Evolutionary conservation across 2,888 invertebrate species (phyloP).

Genomic region (Epistrophella euchroma): DNA sequence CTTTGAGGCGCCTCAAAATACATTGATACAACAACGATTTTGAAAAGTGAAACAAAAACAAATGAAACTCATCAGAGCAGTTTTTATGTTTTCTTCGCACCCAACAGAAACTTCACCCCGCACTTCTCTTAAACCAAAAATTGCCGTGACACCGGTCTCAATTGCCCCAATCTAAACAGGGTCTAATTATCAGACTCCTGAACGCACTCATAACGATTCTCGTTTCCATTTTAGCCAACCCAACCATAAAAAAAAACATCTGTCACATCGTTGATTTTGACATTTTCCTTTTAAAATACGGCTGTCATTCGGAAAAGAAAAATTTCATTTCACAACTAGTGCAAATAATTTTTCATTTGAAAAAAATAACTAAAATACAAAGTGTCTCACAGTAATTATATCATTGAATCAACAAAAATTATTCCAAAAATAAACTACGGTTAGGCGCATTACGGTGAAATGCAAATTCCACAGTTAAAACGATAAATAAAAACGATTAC

Average conservation of each 20-base stretch:
- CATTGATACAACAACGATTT: too few relatives aligned
- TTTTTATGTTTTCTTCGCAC: too few relatives aligned
- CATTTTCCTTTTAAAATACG: conserved; percentile 16
- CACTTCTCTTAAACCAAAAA: too few relatives aligned
- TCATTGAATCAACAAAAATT: conserved; percentile 24
- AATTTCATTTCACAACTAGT: conserved; percentile 68
- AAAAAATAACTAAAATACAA: conserved; percentile 51
- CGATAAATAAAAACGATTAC: conserved; percentile 33
- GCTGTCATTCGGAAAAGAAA: conserved; percentile 53
- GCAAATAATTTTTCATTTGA: conserved; percentile 65
- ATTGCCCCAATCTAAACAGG: too few relatives aligned
- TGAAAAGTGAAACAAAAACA: too few relatives aligned
- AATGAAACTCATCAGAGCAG: too few relatives aligned
- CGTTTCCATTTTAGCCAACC: conserved; percentile 30
- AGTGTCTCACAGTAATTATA: conserved; percentile 55
- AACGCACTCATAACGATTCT: background rate
- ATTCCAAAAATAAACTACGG: conserved; percentile 6
- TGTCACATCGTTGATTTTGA: conserved; percentile 45
- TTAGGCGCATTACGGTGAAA: conserved; percentile 40
- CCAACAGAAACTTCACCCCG: too few relatives aligned
- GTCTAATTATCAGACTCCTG: background rate
- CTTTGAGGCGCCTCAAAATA: too few relatives aligned
- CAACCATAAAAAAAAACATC: background rate
- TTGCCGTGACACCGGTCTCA: too few relatives aligned
- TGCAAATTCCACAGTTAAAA: conserved; percentile 44